phyloP scores from a whole-genome alignment of 2,797 vertebrate genomes.

The Cuculus canorus region DNA sequence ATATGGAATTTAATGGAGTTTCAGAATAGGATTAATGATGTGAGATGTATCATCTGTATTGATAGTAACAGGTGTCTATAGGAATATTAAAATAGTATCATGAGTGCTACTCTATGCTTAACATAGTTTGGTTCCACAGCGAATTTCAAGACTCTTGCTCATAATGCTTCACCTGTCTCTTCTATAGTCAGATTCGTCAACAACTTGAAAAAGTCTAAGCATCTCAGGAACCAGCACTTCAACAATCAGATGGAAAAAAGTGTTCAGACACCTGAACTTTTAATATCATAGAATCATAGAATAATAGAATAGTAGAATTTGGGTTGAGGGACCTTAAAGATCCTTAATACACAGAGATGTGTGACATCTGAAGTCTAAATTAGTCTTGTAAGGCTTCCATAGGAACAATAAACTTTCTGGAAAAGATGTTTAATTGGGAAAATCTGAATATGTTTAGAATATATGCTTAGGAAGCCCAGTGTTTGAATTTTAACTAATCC shows the following conservation, averaged over 20 bases:
- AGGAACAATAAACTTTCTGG: neutral
- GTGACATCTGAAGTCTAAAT: neutral
- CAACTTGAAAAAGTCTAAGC: neutral
- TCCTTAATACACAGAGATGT: neutral
- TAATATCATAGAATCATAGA: too few relatives aligned
- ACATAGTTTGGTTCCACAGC: neutral
- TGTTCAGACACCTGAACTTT: neutral
- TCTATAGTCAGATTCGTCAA: neutral
- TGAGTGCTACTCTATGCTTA: neutral
- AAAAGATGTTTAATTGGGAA: neutral
- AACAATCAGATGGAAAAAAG: neutral
- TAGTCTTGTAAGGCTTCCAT: neutral
- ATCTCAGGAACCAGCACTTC: neutral
- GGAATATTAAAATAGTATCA: slow-evolving; percentile 12
- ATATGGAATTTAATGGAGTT: neutral
- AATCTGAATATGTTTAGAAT: neutral
- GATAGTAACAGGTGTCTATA: neutral
- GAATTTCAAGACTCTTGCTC: neutral
- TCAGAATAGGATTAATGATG: slow-evolving; percentile 7
- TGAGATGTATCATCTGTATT: neutral
- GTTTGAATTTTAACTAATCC: neutral
- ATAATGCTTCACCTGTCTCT: neutral
- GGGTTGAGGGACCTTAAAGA: too few relatives aligned
- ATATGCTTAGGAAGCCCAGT: neutral
- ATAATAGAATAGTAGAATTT: too few relatives aligned